Conservation (phyloP, 2,113 vertebrate species). For the Malaclemys terrapin region DNA sequence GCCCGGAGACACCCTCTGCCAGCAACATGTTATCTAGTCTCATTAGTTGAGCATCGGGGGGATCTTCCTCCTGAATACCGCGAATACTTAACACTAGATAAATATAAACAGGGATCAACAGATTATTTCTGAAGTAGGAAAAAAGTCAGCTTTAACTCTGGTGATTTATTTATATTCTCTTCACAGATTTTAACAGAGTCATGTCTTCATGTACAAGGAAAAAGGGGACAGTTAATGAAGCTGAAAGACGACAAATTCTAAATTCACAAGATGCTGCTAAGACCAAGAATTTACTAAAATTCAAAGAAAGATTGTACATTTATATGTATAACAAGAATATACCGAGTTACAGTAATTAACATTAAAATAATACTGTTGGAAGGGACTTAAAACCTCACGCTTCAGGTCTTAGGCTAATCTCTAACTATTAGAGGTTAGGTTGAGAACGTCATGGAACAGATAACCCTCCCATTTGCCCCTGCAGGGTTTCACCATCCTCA, state of each 20-base stretch:
- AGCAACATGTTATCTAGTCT: constrained; percentile 92
- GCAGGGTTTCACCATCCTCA: not conserved
- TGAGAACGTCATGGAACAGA: not conserved
- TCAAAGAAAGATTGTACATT: fast-evolving
- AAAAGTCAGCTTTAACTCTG: not conserved
- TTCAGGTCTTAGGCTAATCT: not conserved
- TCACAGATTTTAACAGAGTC: not conserved
- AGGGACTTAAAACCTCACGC: not conserved
- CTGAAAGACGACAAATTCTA: fast-evolving
- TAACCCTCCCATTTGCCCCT: not conserved
- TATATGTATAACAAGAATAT: fast-evolving
- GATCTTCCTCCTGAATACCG: constrained; percentile 89
- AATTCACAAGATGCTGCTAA: not conserved
- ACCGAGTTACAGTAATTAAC: fast-evolving
- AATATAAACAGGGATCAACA: constrained; percentile 48
- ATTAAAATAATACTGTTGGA: fast-evolving
- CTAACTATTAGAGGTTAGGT: not conserved
- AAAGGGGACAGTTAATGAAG: fast-evolving
- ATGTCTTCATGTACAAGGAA: not conserved
- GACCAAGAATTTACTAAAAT: fast-evolving
- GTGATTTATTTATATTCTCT: not conserved
- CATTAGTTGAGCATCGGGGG: constrained; percentile 90
- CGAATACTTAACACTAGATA: constrained; percentile 87
- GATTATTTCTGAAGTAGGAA: not conserved
- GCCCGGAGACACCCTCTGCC: constrained; percentile 90